These are phyloP conservation scores for Heteromormyrus szaboi DNA, from an alignment of 2,797 vertebrate genomes.

Conservation along the genomic window DNA sequence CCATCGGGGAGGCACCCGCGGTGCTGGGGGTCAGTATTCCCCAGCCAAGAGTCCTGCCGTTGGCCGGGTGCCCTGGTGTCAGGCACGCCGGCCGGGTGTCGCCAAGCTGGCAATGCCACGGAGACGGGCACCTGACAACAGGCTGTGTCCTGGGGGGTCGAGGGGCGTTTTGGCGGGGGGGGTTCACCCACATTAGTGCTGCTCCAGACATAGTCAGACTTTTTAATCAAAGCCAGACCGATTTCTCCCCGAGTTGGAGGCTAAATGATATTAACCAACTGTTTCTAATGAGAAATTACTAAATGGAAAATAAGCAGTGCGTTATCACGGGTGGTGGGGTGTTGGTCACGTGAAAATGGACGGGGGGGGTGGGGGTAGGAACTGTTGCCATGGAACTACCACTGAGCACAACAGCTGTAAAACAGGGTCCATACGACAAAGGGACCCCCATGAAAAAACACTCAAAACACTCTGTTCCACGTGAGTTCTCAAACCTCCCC, in stretches of 20 bases:
- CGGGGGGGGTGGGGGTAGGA: neutral
- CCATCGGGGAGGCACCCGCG: conserved; percentile 29
- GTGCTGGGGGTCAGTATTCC: conserved; percentile 32
- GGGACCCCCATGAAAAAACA: neutral
- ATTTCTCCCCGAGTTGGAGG: neutral
- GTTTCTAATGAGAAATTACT: conserved; percentile 1
- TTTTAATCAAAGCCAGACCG: conserved; percentile 14
- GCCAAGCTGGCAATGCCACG: conserved; percentile 48
- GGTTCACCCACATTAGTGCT: conserved; percentile 24
- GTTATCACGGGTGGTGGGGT: neutral
- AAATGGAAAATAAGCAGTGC: neutral
- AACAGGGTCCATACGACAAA: neutral
- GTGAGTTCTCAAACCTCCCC: neutral
- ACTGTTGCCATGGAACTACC: neutral
- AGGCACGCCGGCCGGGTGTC: conserved; percentile 40
- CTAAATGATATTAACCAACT: conserved; percentile 13
- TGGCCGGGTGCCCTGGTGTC: conserved; percentile 26
- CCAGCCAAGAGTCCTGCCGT: conserved; percentile 28
- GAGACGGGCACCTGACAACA: conserved; percentile 43
- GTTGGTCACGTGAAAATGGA: neutral
- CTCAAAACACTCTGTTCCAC: neutral
- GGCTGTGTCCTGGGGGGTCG: conserved; percentile 31
- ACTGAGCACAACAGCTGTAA: neutral
- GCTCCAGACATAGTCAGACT: conserved; percentile 29
- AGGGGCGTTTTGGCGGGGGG: neutral